Conservation (phyloP, 2,113 vertebrate species). For the Illadopsis cleaveri region DNA sequence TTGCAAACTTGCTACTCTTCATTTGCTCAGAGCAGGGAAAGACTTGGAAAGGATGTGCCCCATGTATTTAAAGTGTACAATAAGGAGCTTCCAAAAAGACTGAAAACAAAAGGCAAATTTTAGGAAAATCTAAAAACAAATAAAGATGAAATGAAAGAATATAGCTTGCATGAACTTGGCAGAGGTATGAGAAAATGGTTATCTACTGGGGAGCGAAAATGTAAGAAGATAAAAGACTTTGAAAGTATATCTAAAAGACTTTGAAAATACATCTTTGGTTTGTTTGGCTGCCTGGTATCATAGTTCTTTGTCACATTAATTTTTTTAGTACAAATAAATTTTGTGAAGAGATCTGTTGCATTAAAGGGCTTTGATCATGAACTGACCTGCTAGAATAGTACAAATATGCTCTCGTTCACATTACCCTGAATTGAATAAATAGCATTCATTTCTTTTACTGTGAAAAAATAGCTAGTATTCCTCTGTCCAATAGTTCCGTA, state of each 20-base stretch:
- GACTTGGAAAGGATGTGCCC: not conserved
- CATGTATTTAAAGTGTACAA: not conserved
- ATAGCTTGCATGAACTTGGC: not conserved
- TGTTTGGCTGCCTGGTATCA: not conserved
- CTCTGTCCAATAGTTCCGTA: not conserved
- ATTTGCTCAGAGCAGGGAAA: not conserved
- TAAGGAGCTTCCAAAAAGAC: not conserved
- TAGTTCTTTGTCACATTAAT: not conserved
- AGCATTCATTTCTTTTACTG: not conserved
- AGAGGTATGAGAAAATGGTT: not conserved
- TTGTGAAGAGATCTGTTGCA: not conserved
- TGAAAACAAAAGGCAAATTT: not conserved
- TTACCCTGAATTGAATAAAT: not conserved
- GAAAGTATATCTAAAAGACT: not conserved
- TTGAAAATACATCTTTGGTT: not conserved
- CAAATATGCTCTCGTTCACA: not conserved
- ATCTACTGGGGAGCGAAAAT: not conserved
- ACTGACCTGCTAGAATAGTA: not conserved
- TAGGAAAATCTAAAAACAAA: not conserved
- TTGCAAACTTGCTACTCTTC: not conserved
- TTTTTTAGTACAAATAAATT: not conserved
- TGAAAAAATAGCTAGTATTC: not conserved
- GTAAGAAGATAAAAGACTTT: not conserved
- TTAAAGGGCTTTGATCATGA: not conserved
- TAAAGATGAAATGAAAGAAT: not conserved